Base-by-base conservation (phyloP, 2,888 invertebrate species). In the Leptinotarsa tumamoca region DNA sequence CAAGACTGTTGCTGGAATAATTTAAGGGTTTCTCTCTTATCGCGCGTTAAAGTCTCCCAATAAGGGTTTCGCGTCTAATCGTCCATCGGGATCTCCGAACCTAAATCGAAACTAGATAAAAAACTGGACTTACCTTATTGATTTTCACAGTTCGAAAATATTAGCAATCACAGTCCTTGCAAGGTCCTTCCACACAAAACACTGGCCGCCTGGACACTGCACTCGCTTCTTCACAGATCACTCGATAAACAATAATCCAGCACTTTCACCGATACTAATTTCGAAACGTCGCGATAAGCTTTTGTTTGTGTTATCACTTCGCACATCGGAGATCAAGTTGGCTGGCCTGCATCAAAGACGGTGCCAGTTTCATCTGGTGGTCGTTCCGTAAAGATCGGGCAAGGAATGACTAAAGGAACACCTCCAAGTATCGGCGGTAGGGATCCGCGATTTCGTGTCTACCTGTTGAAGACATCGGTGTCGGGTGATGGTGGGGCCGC, bases 251-350 rank as follows among this genome's bases (percentile, higher is more conserved):
- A 82, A 82, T 73, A 43, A 43, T 43, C 43, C 43, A 43, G 81
- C 85, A 86, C 86, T 86, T 86, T 86, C 85, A 85, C 86, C 85
- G 83, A 84, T 84, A 85, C 79, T 86, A 86, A 86, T 85, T 86
- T 85, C 82, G 85, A 86, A 86, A 86, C 84, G 83, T 80, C 80
- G 63, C 79, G 71, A 78, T 76, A 82, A 80, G 78, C 80, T 80
- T 68, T 51, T 84, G 81, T 84, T 84, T 83, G 78, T 79, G 67
- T 81, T 80, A 82, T 81, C 71, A 51, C 66, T 71, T 71, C 71
- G 70, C 73, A n/a, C 63, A 33, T 33, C 43, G 58, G 43, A 63
- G 63, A 63, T 63, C 63, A 33, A 63, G 43, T 43, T 73, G 33
- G 3, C 63, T 33, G 33, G 18, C 58, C 58, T 75, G 78, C 72